Base-by-base conservation (phyloP, 2,797 vertebrate genomes). In the Lepidocolaptes lacrymiger region DNA sequence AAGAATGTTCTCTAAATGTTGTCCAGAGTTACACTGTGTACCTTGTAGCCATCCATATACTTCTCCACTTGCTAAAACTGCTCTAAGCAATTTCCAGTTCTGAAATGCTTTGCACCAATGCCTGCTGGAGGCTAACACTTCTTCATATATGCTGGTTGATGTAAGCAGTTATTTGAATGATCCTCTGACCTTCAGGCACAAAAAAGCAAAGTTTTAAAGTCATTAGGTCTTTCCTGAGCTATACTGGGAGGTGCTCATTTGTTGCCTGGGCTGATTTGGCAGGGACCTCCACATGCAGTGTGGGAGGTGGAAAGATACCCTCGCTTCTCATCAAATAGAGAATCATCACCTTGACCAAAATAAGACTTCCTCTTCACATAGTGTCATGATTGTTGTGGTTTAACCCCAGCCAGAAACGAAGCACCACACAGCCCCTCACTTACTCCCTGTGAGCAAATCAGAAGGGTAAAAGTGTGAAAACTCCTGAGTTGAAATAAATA, bases 11-110 rank as follows among this genome's bases (percentile, higher is more conserved):
- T 52, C 23, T 48, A 39, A 37, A 36, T 23, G 12, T 51, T n/a
- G 9, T 18, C 7, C 0, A 0, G 48, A 24, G 15, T 71, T 88
- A 36, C 2, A 1, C 44, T 58, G 7, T 51, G 10, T 59, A 16
- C 37, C 54, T 44, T 23, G n/a, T 79, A 44, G 17, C 39, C 18
- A 34, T 75, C 37, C 37, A 5, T 59, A 22, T 8, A 5, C 32
- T 67, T 32, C 12, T 66, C 7, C 15, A 4, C 5, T 26, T 72
- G n/a, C 62, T 59, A 21, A 83, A 89, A 46, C 26, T n/a, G n/a
- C 1, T 59, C 14, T 55, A 61, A 84, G 41, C 22, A 11, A 56
- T 72, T 90, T 46, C 32, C 28, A 74, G 41, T 62, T 14, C 30
- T 74, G 16, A 52, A 21, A 56, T 39, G 61, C 36, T 77, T 80